Evolutionary conservation across 2,888 invertebrate genomes (phyloP).

Genomic region (Osmoderma eremita): DNA sequence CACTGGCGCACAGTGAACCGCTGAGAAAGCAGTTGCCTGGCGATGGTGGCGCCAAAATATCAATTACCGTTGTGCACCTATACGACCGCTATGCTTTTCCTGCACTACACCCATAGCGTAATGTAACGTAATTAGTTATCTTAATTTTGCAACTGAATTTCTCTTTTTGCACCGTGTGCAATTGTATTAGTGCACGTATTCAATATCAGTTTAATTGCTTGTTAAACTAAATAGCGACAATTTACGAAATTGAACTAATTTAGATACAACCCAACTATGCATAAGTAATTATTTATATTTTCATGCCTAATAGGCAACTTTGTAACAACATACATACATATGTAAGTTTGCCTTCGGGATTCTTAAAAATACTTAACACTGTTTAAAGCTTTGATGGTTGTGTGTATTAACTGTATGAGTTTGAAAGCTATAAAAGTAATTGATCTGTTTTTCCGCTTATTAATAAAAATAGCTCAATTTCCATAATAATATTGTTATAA

Average conservation of each 20-base stretch:
- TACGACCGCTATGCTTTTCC: slow-evolving; percentile 3
- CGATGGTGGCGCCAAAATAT: slow-evolving; percentile 30
- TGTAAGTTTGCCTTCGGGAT: too few relatives aligned
- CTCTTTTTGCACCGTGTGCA: slow-evolving; percentile 6
- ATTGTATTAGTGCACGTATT: slow-evolving; percentile 14
- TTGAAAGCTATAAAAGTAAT: neutral
- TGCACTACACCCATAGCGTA: slow-evolving; percentile 16
- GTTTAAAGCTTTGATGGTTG: neutral
- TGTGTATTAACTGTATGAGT: neutral
- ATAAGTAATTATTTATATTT: slow-evolving; percentile 4
- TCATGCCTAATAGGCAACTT: neutral
- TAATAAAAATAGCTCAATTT: slow-evolving; percentile 31
- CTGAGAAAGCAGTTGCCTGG: slow-evolving; percentile 9
- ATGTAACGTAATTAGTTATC: slow-evolving; percentile 3
- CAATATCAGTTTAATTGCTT: slow-evolving; percentile 32
- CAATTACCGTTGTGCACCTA: slow-evolving; percentile 26
- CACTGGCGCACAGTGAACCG: slow-evolving; percentile 7
- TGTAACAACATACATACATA: too few relatives aligned
- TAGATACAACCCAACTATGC: neutral
- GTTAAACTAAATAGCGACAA: slow-evolving; percentile 26
- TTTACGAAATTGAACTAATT: slow-evolving; percentile 21
- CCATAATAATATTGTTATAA: slow-evolving; percentile 34
- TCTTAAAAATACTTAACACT: neutral
- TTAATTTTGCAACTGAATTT: slow-evolving; percentile 28
- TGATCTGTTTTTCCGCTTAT: slow-evolving; percentile 29